Evolutionary conservation across 2,888 invertebrate species (phyloP), one percentile per base, ranked within the genome.

Genomic region (Octonoba sinensis): DNA sequence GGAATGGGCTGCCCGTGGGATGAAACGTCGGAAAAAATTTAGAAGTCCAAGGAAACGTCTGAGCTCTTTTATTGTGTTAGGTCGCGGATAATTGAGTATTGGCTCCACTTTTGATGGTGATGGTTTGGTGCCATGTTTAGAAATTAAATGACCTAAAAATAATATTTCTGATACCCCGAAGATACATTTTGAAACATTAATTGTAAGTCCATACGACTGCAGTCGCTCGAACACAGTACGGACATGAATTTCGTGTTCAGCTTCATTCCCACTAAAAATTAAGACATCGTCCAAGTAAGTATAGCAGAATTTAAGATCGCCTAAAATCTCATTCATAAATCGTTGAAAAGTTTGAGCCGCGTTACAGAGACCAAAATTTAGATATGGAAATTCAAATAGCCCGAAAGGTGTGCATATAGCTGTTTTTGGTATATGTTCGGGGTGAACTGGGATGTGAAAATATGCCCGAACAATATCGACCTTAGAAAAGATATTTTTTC

Each of bases 341-440:
- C 87, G 85, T 72, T 88, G 87, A 84, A 89, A 89, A 0, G 88
- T 88, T 82, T 89, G 88, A 1, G 87, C 87, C 0, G 89, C 88
- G 73, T 89, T 88, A 1, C 88, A 65, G 0, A 89, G 84, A 0
- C 89, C 88, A 46, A 88, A 89, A 27, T 85, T 59, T 87, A 88
- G 88, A 3, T 69, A 72, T 0, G 85, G 75, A 73, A 87, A 88
- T 72, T 89, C 87, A 69, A 86, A 88, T 4, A 88, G 74, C 4
- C 88, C 88, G 71, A 88, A 86, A 0, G 88, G 88, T 3, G 88
- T 88, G 1, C 79, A 87, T 1, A 89, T 86, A 0, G 88, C 88
- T 0, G 89, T 88, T 82, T 89, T 88, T 1, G 77, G 85, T 51
- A 89, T 86, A 75, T 89, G 87, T 1, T 86, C 86, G 4, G 74